Evolutionary conservation across 2,113 vertebrate species (phyloP).

Genomic region (Irena cyanogastra): DNA sequence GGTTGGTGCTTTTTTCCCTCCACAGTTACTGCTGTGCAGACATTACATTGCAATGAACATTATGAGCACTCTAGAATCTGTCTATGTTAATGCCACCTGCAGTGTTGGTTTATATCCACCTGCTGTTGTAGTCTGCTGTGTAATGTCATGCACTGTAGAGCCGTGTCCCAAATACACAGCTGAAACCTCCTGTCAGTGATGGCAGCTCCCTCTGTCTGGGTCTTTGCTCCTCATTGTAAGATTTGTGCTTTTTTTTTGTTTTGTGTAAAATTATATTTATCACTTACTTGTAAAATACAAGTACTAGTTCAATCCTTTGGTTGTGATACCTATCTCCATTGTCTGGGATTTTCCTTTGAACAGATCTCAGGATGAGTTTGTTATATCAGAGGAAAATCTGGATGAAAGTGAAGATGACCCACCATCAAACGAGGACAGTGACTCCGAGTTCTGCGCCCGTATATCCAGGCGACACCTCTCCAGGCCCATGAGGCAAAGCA

Average conservation of each 20-base stretch:
- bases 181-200: background rate
- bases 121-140: background rate
- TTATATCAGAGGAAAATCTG: constrained; percentile 81
- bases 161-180: background rate
- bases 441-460: constrained; percentile 73
- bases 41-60: background rate
- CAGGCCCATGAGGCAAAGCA: constrained; percentile 76
- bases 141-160: background rate
- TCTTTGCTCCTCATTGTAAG: background rate
- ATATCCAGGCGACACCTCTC: constrained; percentile 67
- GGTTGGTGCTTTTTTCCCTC: background rate
- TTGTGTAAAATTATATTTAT: background rate
- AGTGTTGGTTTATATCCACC: background rate
- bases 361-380: constrained; percentile 91
- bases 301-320: background rate
- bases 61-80: background rate
- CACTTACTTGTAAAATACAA: background rate
- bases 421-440: constrained; percentile 81
- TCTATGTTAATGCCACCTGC: background rate
- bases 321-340: background rate
- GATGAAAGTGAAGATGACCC: constrained; percentile 82
- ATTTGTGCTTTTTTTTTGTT: background rate
- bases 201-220: background rate
- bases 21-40: background rate
- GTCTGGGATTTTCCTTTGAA: background rate